These are phyloP conservation scores for Cottus gobio DNA, from an alignment of 2,113 vertebrate species.

Conservation along the genomic window DNA sequence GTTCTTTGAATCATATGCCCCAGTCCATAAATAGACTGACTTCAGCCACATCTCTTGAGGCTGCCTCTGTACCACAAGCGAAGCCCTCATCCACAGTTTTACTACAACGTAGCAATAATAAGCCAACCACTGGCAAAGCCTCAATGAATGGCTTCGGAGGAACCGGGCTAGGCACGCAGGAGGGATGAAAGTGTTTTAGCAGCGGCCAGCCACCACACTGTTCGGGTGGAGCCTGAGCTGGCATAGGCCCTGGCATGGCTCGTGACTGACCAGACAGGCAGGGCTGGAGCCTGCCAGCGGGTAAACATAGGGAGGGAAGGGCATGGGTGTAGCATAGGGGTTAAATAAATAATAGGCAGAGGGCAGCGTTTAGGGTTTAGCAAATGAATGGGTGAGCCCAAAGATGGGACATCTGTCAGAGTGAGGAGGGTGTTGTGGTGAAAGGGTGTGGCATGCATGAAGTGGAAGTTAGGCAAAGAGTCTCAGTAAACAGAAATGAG, in stretches of 20 bases:
- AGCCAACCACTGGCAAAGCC: constrained; percentile 38
- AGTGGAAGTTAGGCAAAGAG: constrained; percentile 35
- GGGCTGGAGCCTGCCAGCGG: constrained; percentile 21
- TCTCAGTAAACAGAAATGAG: constrained; percentile 14
- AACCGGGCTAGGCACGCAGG: constrained; percentile 16
- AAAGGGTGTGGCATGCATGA: constrained; percentile 50
- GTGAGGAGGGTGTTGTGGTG: constrained; percentile 50
- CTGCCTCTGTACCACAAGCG: constrained; percentile 39
- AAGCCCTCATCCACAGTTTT: constrained; percentile 59
- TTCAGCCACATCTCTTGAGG: constrained; percentile 46
- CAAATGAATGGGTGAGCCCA: constrained; percentile 66
- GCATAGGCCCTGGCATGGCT: constrained; percentile 23
- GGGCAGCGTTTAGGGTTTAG: constrained; percentile 53
- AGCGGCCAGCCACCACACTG: constrained; percentile 52
- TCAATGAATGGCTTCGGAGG: constrained; percentile 54
- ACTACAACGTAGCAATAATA: constrained; percentile 61
- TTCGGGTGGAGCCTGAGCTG: constrained; percentile 67
- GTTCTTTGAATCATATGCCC: constrained; percentile 42
- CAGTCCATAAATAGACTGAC: constrained; percentile 58
- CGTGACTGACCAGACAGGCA: constrained; percentile 51
- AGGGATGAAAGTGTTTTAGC: constrained; percentile 51
- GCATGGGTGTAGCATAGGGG: constrained; percentile 45
- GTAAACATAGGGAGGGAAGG: constrained; percentile 44
- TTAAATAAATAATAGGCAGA: constrained; percentile 63
- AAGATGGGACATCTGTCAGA: constrained; percentile 53